Conservation (phyloP, 2,888 invertebrate species). For the Tortrix viridana region DNA sequence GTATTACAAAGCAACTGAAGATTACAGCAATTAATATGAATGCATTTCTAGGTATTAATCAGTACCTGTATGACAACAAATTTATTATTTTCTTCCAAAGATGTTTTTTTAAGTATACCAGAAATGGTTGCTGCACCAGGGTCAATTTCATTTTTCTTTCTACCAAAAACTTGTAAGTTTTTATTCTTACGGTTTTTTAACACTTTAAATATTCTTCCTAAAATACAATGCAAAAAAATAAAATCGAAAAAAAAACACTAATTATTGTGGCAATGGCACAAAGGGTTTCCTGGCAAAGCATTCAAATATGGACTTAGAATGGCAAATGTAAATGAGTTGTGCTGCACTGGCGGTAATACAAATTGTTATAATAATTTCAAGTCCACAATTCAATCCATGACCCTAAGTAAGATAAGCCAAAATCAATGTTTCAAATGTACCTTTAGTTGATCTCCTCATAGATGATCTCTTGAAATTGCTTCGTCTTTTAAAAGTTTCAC, state of each 20-base stretch:
- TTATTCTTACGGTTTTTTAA: constrained; percentile 65
- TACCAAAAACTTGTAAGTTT: constrained; percentile 48
- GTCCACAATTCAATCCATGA: too few species aligned
- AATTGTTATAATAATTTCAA: too few species aligned
- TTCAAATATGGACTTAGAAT: too few species aligned
- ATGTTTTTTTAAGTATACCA: constrained; percentile 40
- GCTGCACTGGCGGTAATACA: too few species aligned
- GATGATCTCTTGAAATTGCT: constrained; percentile 77
- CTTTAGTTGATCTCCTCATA: constrained; percentile 72
- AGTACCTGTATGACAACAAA: constrained; percentile 64
- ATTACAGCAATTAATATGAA: constrained; percentile 5
- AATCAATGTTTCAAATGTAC: constrained; percentile 45
- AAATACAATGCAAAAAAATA: constrained; percentile 38
- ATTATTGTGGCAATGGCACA: too few species aligned
- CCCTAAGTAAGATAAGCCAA: too few species aligned
- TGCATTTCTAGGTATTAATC: constrained; percentile 2
- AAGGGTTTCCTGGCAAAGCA: too few species aligned
- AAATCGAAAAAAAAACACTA: background rate
- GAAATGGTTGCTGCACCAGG: constrained; percentile 38
- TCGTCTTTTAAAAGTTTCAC: constrained; percentile 72
- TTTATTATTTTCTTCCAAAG: constrained; percentile 53
- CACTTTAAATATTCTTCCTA: constrained; percentile 75
- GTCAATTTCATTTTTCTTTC: constrained; percentile 47
- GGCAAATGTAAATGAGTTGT: too few species aligned
- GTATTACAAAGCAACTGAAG: background rate